Evolutionary conservation across 2,797 vertebrate genomes (phyloP).

Genomic region (Pagetopsis macropterus): DNA sequence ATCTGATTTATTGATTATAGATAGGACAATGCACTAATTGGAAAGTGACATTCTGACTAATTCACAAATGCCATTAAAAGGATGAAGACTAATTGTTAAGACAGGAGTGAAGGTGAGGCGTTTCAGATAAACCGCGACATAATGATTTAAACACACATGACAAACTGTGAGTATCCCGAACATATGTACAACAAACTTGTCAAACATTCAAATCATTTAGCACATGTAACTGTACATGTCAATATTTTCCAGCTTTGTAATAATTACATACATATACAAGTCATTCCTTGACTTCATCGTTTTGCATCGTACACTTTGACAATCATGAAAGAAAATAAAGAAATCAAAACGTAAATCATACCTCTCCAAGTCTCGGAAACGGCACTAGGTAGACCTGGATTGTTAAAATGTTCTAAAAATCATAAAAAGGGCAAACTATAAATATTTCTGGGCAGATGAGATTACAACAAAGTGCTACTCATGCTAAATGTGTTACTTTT

Average conservation of each 20-base stretch:
- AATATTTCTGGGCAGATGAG: conserved; percentile 31
- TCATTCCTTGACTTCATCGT: conserved; percentile 41
- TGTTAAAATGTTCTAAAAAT: conserved; percentile 6
- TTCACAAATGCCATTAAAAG: conserved; percentile 34
- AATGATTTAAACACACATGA: conserved; percentile 36
- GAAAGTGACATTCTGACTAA: conserved; percentile 35
- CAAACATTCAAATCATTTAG: conserved; percentile 57
- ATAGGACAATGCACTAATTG: conserved; percentile 45
- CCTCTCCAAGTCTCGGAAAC: conserved; percentile 36
- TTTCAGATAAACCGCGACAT: conserved; percentile 27
- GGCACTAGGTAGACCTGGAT: not conserved
- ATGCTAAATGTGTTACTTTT: conserved; percentile 39
- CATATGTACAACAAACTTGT: conserved; percentile 60
- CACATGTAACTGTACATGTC: conserved; percentile 61
- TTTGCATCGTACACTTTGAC: conserved; percentile 44
- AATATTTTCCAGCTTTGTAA: conserved; percentile 65
- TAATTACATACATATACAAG: conserved; percentile 76
- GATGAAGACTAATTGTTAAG: conserved; percentile 29
- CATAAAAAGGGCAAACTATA: conserved; percentile 28
- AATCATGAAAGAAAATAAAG: conserved; percentile 15
- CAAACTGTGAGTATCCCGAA: conserved; percentile 22
- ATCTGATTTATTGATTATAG: conserved; percentile 71
- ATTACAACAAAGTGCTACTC: conserved; percentile 17
- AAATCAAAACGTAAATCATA: conserved; percentile 9
- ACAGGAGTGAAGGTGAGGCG: conserved; percentile 39